A percentile compares a stretch with the other conserved stretches of the same genome.
Conservation (phyloP, 2,888 invertebrate species). For the Diplazon laetatorius region DNA sequence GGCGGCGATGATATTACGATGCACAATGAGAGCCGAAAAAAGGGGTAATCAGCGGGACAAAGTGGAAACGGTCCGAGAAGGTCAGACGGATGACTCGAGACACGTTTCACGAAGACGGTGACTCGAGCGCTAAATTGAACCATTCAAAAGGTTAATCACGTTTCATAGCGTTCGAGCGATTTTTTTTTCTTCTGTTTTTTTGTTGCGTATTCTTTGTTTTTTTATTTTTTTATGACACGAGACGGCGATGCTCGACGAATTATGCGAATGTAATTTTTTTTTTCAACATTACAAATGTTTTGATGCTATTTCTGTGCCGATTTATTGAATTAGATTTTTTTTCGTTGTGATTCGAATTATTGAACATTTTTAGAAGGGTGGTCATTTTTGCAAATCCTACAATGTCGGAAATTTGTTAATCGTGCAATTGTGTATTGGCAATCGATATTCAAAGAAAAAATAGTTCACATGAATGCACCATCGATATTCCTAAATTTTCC, state of each 20-base stretch:
- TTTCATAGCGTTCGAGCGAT: constrained; percentile 48
- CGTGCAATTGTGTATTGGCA: too few relatives aligned
- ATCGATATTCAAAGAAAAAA: too few relatives aligned
- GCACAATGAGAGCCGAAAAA: not conserved
- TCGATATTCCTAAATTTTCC: too few relatives aligned
- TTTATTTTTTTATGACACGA: constrained; percentile 31
- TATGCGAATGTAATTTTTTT: not conserved
- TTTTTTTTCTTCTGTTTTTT: constrained; percentile 42
- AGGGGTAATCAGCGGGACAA: constrained; percentile 4
- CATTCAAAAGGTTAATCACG: constrained; percentile 64
- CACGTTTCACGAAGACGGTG: constrained; percentile 49
- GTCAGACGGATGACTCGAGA: constrained; percentile 62
- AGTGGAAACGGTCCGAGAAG: constrained; percentile 47
- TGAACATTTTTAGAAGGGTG: too few relatives aligned
- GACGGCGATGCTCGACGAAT: constrained; percentile 32
- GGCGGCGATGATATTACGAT: not conserved
- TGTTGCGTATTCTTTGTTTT: constrained; percentile 41
- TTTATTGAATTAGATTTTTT: too few relatives aligned
- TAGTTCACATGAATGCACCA: too few relatives aligned
- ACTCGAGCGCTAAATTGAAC: constrained; percentile 62
- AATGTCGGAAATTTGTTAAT: too few relatives aligned
- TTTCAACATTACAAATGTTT: not conserved
- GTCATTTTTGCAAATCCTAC: too few relatives aligned
- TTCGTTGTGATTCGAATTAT: too few relatives aligned
- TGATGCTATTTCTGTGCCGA: too few relatives aligned